Percentiles rank a stretch among this genome's conserved stretches.
phyloP scores from a whole-genome alignment of 1,140 invertebrate genomes.

The Harlomillsia oculata region DNA sequence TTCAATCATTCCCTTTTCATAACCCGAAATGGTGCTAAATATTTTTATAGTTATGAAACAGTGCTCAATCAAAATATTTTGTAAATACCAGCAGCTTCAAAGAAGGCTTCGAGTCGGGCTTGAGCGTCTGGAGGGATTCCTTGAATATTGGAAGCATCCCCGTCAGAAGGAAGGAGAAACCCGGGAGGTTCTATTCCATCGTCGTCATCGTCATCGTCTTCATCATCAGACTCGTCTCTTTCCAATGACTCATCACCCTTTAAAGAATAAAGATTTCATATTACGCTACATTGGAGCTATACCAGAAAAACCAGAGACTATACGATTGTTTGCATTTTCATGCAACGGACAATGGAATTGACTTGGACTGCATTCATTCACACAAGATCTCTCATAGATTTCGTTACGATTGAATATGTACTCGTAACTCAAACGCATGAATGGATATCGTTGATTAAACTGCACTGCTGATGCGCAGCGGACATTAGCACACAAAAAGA shows the following conservation, averaged over 20 bases:
- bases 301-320: too few species aligned
- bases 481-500: too few species aligned
- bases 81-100: conserved; percentile 72
- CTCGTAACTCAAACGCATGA: too few species aligned
- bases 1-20: conserved; percentile 45
- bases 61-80: background rate
- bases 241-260: conserved; percentile 35
- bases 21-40: conserved; percentile 40
- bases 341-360: too few species aligned
- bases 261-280: too few species aligned
- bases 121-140: conserved; percentile 83
- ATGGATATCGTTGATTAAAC: too few species aligned
- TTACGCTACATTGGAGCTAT: too few species aligned
- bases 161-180: conserved; percentile 59
- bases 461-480: too few species aligned
- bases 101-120: conserved; percentile 71
- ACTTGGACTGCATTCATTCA: too few species aligned
- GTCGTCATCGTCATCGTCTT: conserved; percentile 56
- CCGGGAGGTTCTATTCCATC: conserved; percentile 60
- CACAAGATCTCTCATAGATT: too few species aligned
- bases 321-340: too few species aligned
- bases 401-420: too few species aligned
- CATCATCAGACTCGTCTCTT: conserved; percentile 42
- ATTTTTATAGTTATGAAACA: background rate
- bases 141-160: conserved; percentile 57